A percentile compares a stretch with the other conserved stretches of the same genome.
Conservation (phyloP, 2,113 vertebrate genomes). For the Istiophorus platypterus region DNA sequence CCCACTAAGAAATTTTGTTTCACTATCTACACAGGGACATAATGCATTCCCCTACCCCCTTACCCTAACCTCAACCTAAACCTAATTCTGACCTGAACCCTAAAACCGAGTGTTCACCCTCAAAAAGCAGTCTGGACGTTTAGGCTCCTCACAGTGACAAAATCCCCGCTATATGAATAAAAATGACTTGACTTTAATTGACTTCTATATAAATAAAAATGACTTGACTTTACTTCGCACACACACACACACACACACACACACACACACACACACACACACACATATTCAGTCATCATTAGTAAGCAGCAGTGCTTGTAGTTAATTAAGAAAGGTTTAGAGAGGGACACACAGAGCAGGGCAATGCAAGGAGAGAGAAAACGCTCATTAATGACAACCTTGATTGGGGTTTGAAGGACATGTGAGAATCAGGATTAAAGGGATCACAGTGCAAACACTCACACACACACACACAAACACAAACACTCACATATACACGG, state of each 20-base stretch:
- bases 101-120: too few relatives aligned
- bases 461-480: neutral
- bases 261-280: constrained; percentile 19
- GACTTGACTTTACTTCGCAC: neutral
- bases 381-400: constrained; percentile 75
- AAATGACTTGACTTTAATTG: too few relatives aligned
- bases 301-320: constrained; percentile 52
- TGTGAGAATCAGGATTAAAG: constrained; percentile 64
- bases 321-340: constrained; percentile 57
- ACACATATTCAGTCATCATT: constrained; percentile 42
- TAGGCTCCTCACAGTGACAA: too few relatives aligned
- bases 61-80: too few relatives aligned
- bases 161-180: too few relatives aligned
- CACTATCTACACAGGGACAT: too few relatives aligned
- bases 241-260: neutral
- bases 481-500: neutral
- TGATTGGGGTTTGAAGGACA: constrained; percentile 75
- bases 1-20: neutral
- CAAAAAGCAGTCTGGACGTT: too few relatives aligned
- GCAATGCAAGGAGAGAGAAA: constrained; percentile 42
- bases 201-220: too few relatives aligned
- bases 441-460: constrained; percentile 51
- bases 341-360: constrained; percentile 25
- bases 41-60: too few relatives aligned
- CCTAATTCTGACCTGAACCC: too few relatives aligned